Evolutionary conservation across 2,797 vertebrate genomes (phyloP).

Genomic region (Diglossa cyanea): DNA sequence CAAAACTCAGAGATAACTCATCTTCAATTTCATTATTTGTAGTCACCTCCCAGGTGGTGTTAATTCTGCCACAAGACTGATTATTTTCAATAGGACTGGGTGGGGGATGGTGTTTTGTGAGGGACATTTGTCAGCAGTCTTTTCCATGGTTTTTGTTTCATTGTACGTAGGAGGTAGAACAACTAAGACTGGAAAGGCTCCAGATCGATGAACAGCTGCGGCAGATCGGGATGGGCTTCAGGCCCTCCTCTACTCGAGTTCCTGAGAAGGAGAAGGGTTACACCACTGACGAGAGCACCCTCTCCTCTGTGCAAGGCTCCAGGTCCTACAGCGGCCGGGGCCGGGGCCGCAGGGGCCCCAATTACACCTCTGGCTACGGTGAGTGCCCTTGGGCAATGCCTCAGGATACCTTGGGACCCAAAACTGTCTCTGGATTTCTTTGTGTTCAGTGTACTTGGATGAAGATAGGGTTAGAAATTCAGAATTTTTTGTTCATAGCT

Average conservation of each 20-base stretch:
- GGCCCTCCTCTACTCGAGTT: conserved; percentile 80
- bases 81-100: not conserved
- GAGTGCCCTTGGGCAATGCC: not conserved
- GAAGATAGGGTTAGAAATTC: not conserved
- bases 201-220: conserved; percentile 96
- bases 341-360: conserved; percentile 89
- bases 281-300: conserved; percentile 82
- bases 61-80: not conserved
- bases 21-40: not conserved
- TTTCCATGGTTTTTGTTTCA: not conserved
- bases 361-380: conserved; percentile 94
- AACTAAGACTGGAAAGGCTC: conserved; percentile 92
- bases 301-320: conserved; percentile 84
- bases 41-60: not conserved
- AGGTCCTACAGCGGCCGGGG: conserved; percentile 93
- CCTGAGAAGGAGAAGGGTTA: conserved; percentile 86
- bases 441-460: not conserved
- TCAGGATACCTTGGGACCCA: fast-evolving
- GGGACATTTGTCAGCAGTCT: not conserved
- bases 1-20: fast-evolving
- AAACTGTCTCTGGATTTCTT: not conserved
- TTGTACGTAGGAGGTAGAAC: conserved; percentile 88
- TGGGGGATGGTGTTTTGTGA: not conserved
- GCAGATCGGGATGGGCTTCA: conserved; percentile 93
- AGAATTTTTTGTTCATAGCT: not conserved